These are phyloP conservation scores for Poeciliopsis prolifica DNA, from an alignment of 2,113 vertebrate species.

Conservation along the genomic window DNA sequence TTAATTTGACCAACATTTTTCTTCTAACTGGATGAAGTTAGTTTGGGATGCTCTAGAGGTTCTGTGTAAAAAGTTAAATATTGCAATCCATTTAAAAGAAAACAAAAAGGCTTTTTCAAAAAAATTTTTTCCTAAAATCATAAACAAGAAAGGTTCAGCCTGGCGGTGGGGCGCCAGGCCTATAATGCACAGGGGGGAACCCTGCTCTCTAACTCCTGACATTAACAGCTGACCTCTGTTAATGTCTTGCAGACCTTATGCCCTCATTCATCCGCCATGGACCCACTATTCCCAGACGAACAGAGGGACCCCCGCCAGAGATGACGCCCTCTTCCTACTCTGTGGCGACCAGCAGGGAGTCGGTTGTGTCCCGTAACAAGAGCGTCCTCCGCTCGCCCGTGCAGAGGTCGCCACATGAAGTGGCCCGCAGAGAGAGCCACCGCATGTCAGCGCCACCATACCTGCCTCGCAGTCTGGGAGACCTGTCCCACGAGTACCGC, in stretches of 20 bases:
- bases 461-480: conserved; percentile 85
- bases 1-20: neutral
- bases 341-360: conserved; percentile 76
- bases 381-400: conserved; percentile 87
- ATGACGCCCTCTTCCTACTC: conserved; percentile 79
- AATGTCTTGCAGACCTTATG: conserved; percentile 88
- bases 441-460: conserved; percentile 93
- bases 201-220: neutral
- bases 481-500: conserved; percentile 89
- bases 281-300: conserved; percentile 93
- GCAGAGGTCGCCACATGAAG: conserved; percentile 88
- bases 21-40: neutral
- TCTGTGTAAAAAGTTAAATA: neutral
- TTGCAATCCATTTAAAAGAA: no score
- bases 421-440: conserved; percentile 90
- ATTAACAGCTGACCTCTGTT: neutral
- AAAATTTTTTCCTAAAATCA: no score
- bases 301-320: conserved; percentile 88
- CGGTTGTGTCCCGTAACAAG: conserved; percentile 85
- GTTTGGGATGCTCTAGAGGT: neutral
- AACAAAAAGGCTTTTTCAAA: no score
- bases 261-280: conserved; percentile 98
- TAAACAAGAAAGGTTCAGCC: no score
- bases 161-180: no score
- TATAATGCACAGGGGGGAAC: no score